A percentile compares a stretch with the other conserved stretches of the same genome.
These are phyloP conservation scores for Bibio marci DNA, from an alignment of 2,888 invertebrate species.

Conservation along the genomic window DNA sequence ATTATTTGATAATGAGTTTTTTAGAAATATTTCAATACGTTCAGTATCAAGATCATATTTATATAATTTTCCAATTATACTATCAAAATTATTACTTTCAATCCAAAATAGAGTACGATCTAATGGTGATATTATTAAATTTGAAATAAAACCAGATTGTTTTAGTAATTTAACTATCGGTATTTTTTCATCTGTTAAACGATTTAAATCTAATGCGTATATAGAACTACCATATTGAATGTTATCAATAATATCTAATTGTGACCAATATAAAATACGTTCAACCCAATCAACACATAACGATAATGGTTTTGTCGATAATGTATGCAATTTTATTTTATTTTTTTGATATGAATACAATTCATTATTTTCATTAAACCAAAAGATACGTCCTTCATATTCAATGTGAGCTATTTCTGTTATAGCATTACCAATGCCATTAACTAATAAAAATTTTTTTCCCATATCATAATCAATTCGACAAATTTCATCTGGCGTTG, in stretches of 20 bases:
- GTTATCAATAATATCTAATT: constrained; percentile 25
- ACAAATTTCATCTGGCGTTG: constrained; percentile 53
- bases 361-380: constrained; percentile 47
- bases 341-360: constrained; percentile 14
- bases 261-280: constrained; percentile 67
- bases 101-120: constrained; percentile 64
- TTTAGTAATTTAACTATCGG: constrained; percentile 33
- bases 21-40: too few relatives aligned
- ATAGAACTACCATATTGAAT: constrained; percentile 35
- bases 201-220: constrained; percentile 47
- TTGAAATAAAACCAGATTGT: constrained; percentile 39
- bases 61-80: constrained; percentile 12
- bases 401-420: constrained; percentile 50
- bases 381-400: constrained; percentile 57
- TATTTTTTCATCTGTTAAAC: constrained; percentile 31
- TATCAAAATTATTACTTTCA: constrained; percentile 18
- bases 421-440: constrained; percentile 42
- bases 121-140: constrained; percentile 58
- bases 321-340: constrained; percentile 35
- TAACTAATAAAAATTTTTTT: constrained; percentile 37
- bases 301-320: constrained; percentile 42
- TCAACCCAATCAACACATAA: constrained; percentile 79
- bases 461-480: constrained; percentile 61
- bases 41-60: too few relatives aligned
- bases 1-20: too few relatives aligned